Evolutionary conservation across 1,140 invertebrate genomes (phyloP).

Genomic region (Aphelenchoides besseyi): DNA sequence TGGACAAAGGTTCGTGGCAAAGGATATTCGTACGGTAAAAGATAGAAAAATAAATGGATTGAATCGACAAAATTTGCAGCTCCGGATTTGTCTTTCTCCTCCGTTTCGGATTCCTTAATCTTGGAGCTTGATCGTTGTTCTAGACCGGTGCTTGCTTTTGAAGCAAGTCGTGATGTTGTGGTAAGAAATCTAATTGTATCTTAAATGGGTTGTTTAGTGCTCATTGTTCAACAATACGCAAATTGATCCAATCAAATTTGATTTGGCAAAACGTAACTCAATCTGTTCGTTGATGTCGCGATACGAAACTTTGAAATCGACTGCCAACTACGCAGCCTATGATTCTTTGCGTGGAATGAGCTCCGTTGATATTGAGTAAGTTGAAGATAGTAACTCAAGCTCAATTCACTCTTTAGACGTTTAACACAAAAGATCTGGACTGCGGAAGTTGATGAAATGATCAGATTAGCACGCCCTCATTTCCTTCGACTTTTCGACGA

Average conservation of each 20-base stretch:
- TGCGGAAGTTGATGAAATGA: neutral
- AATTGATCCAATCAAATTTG: constrained; percentile 74
- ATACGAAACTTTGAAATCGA: constrained; percentile 74
- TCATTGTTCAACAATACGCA: constrained; percentile 69
- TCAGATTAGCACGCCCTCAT: neutral
- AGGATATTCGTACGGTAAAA: constrained; percentile 77
- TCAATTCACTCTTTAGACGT: constrained; percentile 2
- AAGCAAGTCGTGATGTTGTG: constrained; percentile 73
- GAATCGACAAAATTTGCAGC: no score
- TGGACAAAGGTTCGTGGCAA: constrained; percentile 79
- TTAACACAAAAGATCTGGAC: constrained; percentile 17
- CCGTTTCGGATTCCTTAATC: constrained; percentile 73
- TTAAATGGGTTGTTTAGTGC: no score
- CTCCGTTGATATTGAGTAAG: constrained; percentile 13
- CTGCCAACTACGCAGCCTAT: constrained; percentile 71
- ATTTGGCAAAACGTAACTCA: constrained; percentile 77
- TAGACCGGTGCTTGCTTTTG: constrained; percentile 74
- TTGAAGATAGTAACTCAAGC: no score
- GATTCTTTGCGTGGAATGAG: constrained; percentile 38
- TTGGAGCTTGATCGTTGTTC: constrained; percentile 74
- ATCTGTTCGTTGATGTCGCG: constrained; percentile 78
- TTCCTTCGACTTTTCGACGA: constrained; percentile 18
- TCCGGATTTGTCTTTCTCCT: constrained; percentile 69
- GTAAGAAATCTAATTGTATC: no score
- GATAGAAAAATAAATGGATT: no score